These are phyloP conservation scores for honey bee (Apis mellifera) DNA, from an alignment of 1,140 invertebrate genomes.

Conservation along the genomic window Amel_HAv3.1 CM009944.2:7369501-7370000, in stretches of 20 bases:
- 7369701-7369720: conserved; percentile 4
- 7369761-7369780: neutral
- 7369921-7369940: too few relatives aligned
- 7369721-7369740: neutral
- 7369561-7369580: conserved; percentile 18
- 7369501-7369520: conserved; percentile 52
- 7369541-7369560: conserved; percentile 20
- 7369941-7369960: neutral
- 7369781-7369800: conserved; percentile 11
- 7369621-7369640: conserved; percentile 18
- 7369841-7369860: conserved; percentile 54
- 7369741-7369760: conserved; percentile 8
- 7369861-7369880: conserved; percentile 10
- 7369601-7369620: conserved; percentile 6
- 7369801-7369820: conserved; percentile 49
- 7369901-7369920: neutral
- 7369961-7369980: neutral
- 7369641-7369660: too few relatives aligned
- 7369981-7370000: too few relatives aligned
- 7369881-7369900: conserved; percentile 1
- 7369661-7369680: too few relatives aligned
- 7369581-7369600: neutral
- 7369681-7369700: conserved; percentile 19
- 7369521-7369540: conserved; percentile 15
- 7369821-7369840: conserved; percentile 70